Conservation (phyloP, 2,888 invertebrate species). For the Cetonia aurata region DNA sequence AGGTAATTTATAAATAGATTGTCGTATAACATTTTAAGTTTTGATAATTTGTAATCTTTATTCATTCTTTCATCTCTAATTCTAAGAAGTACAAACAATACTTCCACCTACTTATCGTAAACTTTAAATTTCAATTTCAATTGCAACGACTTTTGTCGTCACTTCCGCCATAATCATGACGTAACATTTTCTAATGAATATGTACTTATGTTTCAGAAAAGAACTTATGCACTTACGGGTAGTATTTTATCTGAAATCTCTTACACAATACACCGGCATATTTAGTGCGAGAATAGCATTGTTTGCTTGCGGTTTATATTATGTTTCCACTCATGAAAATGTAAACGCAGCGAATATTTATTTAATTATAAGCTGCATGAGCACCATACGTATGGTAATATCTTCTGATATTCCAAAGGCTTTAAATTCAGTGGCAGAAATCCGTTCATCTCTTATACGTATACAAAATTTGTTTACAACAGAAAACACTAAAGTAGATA, state of each 20-base stretch:
- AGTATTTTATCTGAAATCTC: conserved; percentile 59
- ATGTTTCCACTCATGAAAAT: conserved; percentile 68
- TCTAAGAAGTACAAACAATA: too few species aligned
- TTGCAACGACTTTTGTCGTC: too few species aligned
- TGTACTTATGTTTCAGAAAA: conserved; percentile 62
- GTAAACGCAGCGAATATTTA: conserved; percentile 88
- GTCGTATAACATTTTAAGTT: too few species aligned
- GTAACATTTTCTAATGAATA: too few species aligned
- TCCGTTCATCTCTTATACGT: conserved; percentile 79
- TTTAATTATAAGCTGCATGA: conserved; percentile 90
- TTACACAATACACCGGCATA: conserved; percentile 57
- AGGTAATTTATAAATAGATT: too few species aligned
- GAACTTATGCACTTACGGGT: conserved; percentile 72
- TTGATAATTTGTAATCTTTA: too few species aligned
- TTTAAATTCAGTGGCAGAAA: conserved; percentile 84
- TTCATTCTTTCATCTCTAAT: too few species aligned
- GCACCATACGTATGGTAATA: conserved; percentile 86
- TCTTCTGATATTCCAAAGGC: conserved; percentile 90
- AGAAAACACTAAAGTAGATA: conserved; percentile 60
- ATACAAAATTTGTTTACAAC: conserved; percentile 71
- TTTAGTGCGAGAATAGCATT: conserved; percentile 60
- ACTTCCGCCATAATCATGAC: too few species aligned
- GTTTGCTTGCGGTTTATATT: conserved; percentile 59
- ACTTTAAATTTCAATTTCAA: background rate
- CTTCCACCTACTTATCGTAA: too few species aligned